Percentiles rank a stretch among this genome's conserved stretches.
Evolutionary conservation across 2,888 invertebrate genomes (phyloP).

Genomic region (Stenchaetothrips biformis): DNA sequence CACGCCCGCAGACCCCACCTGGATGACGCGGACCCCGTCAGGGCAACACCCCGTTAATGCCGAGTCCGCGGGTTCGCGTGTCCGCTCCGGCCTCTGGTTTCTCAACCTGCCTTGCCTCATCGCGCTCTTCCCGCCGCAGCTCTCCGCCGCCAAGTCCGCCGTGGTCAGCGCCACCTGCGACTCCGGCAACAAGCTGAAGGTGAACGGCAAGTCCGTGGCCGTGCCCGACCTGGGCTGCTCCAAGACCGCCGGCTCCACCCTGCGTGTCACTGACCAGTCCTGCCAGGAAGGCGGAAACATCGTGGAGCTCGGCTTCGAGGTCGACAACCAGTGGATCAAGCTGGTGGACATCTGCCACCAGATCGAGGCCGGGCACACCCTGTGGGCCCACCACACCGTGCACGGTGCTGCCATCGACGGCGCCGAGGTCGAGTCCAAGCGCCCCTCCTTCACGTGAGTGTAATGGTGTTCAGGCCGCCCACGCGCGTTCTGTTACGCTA

Average conservation of each 20-base stretch:
- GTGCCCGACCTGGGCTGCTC: constrained; percentile 2
- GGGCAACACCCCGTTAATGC: no score
- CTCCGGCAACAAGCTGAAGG: constrained; percentile 1
- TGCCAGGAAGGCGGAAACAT: neutral
- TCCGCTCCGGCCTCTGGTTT: neutral
- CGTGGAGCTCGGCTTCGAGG: constrained; percentile 18
- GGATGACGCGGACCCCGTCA: no score
- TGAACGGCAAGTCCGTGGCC: constrained; percentile 9
- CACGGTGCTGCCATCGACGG: constrained; percentile 5
- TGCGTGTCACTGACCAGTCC: neutral
- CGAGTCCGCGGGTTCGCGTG: neutral
- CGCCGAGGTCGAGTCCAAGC: constrained; percentile 22
- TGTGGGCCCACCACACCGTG: neutral
- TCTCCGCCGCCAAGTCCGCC: constrained; percentile 3
- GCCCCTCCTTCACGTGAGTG: constrained; percentile 14
- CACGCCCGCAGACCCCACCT: no score
- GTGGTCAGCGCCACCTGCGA: constrained; percentile 11
- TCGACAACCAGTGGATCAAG: neutral
- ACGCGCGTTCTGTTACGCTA: no score
- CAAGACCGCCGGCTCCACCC: constrained; percentile 13
- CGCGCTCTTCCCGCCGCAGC: neutral
- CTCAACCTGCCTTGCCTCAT: neutral
- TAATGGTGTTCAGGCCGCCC: neutral
- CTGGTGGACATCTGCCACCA: constrained; percentile 12
- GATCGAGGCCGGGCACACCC: constrained; percentile 6